Base-by-base conservation (phyloP, 2,888 invertebrate genomes). In the Elysia crispata region DNA sequence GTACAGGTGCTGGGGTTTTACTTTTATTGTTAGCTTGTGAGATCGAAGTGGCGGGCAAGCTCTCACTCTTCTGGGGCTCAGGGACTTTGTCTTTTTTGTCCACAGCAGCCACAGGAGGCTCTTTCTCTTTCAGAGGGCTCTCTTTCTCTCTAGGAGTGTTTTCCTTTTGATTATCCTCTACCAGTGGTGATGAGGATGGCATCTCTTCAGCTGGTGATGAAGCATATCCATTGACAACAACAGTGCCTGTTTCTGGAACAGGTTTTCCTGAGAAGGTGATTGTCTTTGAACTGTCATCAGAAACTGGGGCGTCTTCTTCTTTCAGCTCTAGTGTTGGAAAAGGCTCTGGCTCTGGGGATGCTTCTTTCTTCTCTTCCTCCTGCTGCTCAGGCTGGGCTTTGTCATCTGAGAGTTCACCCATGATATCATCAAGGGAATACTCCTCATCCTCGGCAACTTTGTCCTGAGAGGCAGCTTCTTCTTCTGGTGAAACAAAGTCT, bases 221-320 rank as follows among this genome's bases (percentile, higher is more conserved):
- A 30, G 84, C 82, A 18, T 86, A 86, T 30, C 89, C 88, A 81
- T 90, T 89, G n/a, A 87, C 83, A 25, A 88, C 84, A 31, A 88
- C 82, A 33, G 83, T 83, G 30, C 87, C 85, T 62, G 85, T 70
- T 20, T 83, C 82, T 13, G 88, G 86, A 23, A 87, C 86, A 25
- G 87, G 82, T 70, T 87, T 85, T 60, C 88, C 88, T 75, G 87
- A 85, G 60, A 87, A 86, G 41, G 87, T 87, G 75, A 87, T 86
- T 67, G 84, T 81, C 79, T 83, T 81, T 57, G 85, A 70, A 11
- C 41, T 11, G 41, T 11, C 41, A 41, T 41, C 41, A 11, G 28
- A 23, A 6, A 33, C 57, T 30, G 54, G 77, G 33, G 50, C 25
- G 33, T 82, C 78, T n/a, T 77, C 82, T n/a, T 79, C 86, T 69